Base-by-base conservation (phyloP, 1,140 invertebrate species). In the Melipona quadrifasciata region DNA sequence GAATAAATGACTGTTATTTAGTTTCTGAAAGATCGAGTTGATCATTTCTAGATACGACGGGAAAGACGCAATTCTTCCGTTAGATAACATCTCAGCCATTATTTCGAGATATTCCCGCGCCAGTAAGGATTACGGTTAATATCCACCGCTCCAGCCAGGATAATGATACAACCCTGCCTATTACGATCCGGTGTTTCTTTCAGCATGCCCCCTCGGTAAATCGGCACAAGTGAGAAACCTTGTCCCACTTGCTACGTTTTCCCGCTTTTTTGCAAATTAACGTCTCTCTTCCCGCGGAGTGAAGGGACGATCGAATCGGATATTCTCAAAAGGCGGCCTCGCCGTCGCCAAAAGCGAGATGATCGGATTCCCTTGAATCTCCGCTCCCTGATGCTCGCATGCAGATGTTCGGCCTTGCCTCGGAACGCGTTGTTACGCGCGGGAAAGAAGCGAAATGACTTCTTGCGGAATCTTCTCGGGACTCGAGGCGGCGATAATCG, bases 401-500 rank as follows among this genome's bases (percentile, higher is more conserved):
- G 80, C 72, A 64, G 86, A 86, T 77, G 72, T 57, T 24, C 27
- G 65, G 51, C 74, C 73, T 77, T n/a, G 81, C 53, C 21, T 51
- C 39, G 34, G 39, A 47, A 21, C 76, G 71, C 19, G 53, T 27
- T 16, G 55, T 77, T 82, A 65, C 39, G 47, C 78, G 72, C 53
- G 5, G 27, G 19, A 65, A 74, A 58, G 17, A 53, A 61, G 55
- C 47, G 31, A 11, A 31, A 71, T 47, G 2, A 0, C 17, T n/a
- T 72, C 17, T 71, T 21, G 31, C 53, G 31, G 34, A 31, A 55
- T 82, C 57, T n/a, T n/a, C 27, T 58, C 68, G 21, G 19, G 11
- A 61, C n/a, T 14, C 61, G 57, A 19, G 39, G 39, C 39, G 39
- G 39, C 39, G 39, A 89, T 86, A 78, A 88, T 87, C 65, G 74